Percentiles rank a stretch among this genome's conserved stretches.
Conservation (phyloP, 1,140 invertebrate species). For the Drosophila ohnishii region DNA sequence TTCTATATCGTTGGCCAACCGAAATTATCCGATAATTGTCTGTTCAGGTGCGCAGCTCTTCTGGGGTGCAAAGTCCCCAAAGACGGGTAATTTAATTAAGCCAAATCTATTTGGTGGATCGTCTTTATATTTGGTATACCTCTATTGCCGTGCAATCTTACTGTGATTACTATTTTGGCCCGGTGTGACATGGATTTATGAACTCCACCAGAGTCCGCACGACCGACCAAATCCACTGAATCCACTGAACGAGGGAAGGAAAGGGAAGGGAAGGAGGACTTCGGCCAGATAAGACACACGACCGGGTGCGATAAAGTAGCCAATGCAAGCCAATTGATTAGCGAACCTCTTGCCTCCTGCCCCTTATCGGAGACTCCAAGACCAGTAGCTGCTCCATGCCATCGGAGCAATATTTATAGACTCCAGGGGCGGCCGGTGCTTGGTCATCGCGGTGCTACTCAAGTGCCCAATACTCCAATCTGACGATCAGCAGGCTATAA, state of each 20-base stretch:
- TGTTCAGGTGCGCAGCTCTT: constrained; percentile 24
- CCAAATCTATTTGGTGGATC: constrained; percentile 27
- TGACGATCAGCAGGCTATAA: constrained; percentile 4
- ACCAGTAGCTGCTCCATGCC: constrained; percentile 9
- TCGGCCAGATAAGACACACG: constrained; percentile 50
- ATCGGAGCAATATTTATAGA: constrained; percentile 59
- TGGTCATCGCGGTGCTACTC: constrained; percentile 50
- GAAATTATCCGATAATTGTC: constrained; percentile 47
- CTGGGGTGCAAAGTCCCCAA: constrained; percentile 29
- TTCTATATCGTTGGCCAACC: constrained; percentile 7
- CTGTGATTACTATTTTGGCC: constrained; percentile 6
- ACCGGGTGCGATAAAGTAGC: constrained; percentile 10
- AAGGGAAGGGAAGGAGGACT: too few species aligned
- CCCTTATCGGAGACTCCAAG: constrained; percentile 30
- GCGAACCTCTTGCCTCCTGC: neutral
- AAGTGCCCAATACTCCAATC: constrained; percentile 37
- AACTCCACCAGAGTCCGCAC: neutral
- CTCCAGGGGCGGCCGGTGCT: constrained; percentile 49
- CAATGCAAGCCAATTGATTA: constrained; percentile 47
- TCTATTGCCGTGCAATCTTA: constrained; percentile 12
- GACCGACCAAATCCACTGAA: neutral
- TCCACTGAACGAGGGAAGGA: neutral
- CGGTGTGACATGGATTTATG: constrained; percentile 45
- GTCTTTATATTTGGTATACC: neutral
- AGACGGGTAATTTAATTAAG: constrained; percentile 44